Base-by-base conservation (phyloP, 2,113 vertebrate genomes). In the Neolamprologus caudopunctatus region DNA sequence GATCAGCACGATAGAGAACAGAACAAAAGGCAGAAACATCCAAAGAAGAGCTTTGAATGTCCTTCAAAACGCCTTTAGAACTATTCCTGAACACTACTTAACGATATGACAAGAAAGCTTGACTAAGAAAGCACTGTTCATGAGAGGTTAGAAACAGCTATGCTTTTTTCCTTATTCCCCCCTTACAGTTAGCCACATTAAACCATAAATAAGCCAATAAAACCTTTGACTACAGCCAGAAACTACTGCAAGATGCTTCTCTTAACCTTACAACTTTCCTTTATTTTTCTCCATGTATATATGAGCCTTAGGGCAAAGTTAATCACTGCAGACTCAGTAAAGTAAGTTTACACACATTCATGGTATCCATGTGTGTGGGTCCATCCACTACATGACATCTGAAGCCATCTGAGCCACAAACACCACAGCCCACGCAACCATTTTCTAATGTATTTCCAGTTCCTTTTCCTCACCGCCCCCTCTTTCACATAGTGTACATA, bases 401-500 rank as follows among this genome's bases (percentile, higher is more conserved):
- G 80, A 84, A 68, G 88, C 82, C 92, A 94, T 90, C 51, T 51
- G 85, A 91, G 84, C 88, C 91, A 68, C 80, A 51, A 83, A 90
- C 78, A 61, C 90, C 86, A 86, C 84, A 89, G 66, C 83, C 53
- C n/a, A 92, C 58, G 71, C 89, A 58, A 84, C 85, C 57, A 28
- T 85, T 86, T 91, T 92, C 88, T 87, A 85, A 95, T 92, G 91
- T 91, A 93, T 92, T 93, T 91, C 91, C 94, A 91, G 89, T 81
- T 88, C 89, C 75, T 80, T 68, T 84, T 88, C 92, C 91, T 90
- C 85, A 9, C 87, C 57, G 14, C 90, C 93, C 92, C 81, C 82
- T 91, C 81, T 91, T 92, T 94, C 92, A 90, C 92, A 84, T 91
- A 92, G 85, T 93, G 91, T 93, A 92, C 93, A 95, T 88, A 87